phyloP scores from a whole-genome alignment of 92 coral and sea anemone species.

The Pocillopora grandis region DNA sequence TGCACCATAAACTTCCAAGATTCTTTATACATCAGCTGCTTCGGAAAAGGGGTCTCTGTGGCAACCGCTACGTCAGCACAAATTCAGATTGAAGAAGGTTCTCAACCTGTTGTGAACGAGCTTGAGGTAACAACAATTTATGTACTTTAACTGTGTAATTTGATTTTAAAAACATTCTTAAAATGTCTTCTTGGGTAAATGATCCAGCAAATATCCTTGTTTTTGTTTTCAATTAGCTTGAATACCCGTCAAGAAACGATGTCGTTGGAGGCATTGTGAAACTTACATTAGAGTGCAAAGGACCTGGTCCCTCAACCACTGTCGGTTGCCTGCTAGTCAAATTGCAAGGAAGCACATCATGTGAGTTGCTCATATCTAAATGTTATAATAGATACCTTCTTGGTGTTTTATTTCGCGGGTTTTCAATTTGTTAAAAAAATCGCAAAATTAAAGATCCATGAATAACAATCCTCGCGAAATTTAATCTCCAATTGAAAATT shows the following conservation, averaged over 20 bases:
- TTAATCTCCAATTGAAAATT: no score
- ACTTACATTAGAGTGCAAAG: slow-evolving; percentile 4
- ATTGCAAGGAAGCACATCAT: slow-evolving; percentile 20
- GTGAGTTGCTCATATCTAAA: slow-evolving; percentile 3
- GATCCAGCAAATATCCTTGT: not conserved
- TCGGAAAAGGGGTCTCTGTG: not conserved
- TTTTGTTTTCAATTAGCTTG: not conserved
- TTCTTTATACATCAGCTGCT: slow-evolving; percentile 21
- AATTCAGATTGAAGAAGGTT: no score
- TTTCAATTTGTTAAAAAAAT: no score
- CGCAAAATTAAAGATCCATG: no score
- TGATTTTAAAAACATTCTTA: no score
- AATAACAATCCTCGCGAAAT: no score
- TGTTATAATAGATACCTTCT: not conserved
- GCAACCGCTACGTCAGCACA: no score
- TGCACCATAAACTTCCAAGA: not conserved
- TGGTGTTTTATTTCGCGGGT: no score
- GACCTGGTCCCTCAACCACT: no score
- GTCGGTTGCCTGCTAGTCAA: slow-evolving; percentile 21
- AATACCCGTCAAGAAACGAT: not conserved
- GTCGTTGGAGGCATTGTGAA: not conserved
- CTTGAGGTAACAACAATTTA: slow-evolving; percentile 14
- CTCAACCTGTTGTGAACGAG: accelerated
- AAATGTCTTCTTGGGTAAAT: no score
- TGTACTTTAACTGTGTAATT: no score